Evolutionary conservation across 2,888 invertebrate genomes (phyloP).

Genomic region (Urechis unicinctus): DNA sequence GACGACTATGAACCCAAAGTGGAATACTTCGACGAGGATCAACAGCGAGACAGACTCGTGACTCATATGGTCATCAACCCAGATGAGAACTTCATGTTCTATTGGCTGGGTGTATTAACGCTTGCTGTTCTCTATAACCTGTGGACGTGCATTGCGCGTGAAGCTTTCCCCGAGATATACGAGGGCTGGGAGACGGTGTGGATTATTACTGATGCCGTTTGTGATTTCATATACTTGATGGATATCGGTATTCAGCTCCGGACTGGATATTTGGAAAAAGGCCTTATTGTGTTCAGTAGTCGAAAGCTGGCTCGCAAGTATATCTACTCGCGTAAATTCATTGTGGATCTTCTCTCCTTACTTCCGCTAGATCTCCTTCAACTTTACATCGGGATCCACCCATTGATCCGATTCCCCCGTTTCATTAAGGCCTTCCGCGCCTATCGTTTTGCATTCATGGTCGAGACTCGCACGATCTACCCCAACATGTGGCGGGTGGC

Average conservation of each 20-base stretch:
- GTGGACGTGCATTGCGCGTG: constrained; percentile 90
- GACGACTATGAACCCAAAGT: constrained; percentile 17
- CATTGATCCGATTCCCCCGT: constrained; percentile 66
- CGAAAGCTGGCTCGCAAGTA: constrained; percentile 85
- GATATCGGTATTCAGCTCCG: constrained; percentile 87
- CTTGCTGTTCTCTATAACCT: constrained; percentile 86
- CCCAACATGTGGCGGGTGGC: constrained; percentile 94
- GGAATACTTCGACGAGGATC: neutral
- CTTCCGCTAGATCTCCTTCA: constrained; percentile 83
- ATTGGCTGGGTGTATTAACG: constrained; percentile 86
- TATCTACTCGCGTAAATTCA: constrained; percentile 73
- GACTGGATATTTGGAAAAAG: constrained; percentile 91
- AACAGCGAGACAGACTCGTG: neutral
- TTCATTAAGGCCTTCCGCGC: constrained; percentile 70
- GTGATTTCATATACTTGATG: constrained; percentile 78
- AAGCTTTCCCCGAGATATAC: constrained; percentile 87
- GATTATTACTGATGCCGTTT: constrained; percentile 63
- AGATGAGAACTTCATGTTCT: constrained; percentile 91
- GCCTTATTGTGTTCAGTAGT: constrained; percentile 87
- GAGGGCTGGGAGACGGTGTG: constrained; percentile 31
- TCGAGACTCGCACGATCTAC: constrained; percentile 90
- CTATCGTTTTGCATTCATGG: constrained; percentile 81
- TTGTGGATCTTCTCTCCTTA: constrained; percentile 75
- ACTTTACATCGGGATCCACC: constrained; percentile 63
- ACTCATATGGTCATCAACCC: constrained; percentile 69